phyloP scores from a whole-genome alignment of 2,888 invertebrate genomes.

The Agonopterix heracliana region DNA sequence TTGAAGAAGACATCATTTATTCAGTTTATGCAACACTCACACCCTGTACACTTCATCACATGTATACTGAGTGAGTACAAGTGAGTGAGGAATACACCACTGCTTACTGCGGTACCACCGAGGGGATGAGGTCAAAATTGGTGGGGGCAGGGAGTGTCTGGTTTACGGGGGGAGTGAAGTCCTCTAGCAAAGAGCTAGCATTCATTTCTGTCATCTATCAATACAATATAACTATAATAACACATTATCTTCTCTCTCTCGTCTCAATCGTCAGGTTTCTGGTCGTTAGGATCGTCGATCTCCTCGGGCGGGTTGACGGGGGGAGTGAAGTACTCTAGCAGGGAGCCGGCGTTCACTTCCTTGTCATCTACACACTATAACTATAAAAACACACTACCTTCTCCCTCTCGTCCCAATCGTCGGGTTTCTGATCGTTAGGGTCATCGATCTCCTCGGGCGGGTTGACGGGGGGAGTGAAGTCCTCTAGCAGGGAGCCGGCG shows the following conservation, averaged over 20 bases:
- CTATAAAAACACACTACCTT: conserved; percentile 41
- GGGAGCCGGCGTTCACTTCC: background rate
- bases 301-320: conserved; percentile 96
- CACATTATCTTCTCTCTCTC: conserved; percentile 80
- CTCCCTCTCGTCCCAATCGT: conserved; percentile 95
- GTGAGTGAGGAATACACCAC: too few relatives aligned
- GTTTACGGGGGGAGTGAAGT: too few relatives aligned
- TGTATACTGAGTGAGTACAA: too few relatives aligned
- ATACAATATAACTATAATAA: background rate
- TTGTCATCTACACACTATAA: background rate
- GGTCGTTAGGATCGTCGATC: conserved; percentile 93
- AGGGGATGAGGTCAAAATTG: too few relatives aligned
- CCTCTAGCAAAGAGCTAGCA: background rate
- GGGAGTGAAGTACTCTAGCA: conserved; percentile 66
- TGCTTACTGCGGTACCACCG: too few relatives aligned
- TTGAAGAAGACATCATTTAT: background rate
- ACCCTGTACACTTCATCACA: too few relatives aligned
- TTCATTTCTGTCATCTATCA: background rate
- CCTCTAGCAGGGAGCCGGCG: conserved; percentile 90
- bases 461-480: conserved; percentile 95
- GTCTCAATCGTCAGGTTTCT: conserved; percentile 96
- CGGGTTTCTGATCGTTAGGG: conserved; percentile 88
- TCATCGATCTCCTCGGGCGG: conserved; percentile 97
- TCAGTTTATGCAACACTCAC: too few relatives aligned
- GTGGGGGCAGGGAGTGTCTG: too few relatives aligned